Evolutionary conservation across 2,888 invertebrate species (phyloP), one percentile per base, ranked within the genome.

Genomic region (Taenaris catops): DNA sequence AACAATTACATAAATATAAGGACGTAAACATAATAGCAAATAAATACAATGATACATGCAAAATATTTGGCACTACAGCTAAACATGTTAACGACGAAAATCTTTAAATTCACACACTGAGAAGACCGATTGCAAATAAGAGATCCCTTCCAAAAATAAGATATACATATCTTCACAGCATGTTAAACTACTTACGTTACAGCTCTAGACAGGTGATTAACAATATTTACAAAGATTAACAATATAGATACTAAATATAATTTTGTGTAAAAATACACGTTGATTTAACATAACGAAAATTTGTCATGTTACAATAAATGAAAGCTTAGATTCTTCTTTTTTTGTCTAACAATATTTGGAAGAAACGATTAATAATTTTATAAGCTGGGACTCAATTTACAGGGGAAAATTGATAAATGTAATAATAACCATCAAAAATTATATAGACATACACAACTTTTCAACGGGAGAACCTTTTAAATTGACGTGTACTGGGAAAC

Each of bases 201-300:
- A 76, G 65, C 69, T 70, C 68, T 73, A 71, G 60, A 69, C 57
- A 68, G 58, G 51, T 61, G 58, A 59, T 59, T 70, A 76, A 78
- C 74, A 72, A 76, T 81, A 81, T 80, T 76, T 81, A 81, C 79
- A 80, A 64, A 65, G 63, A 61, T 66, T 65, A 75, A 76, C 71
- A 75, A 69, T 23, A 23, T 57, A 63, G n/a, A n/a, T 54, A 51
- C 53, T 67, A 67, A 48, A 55, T 20, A 17, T 16, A 20, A 11
- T 18, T 29, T 12, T 9, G 21, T 33, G 28, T 34, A 32, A 41
- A 28, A 35, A 37, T 32, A 35, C 27, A 41, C 32, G 27, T 20
- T n/a, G n/a, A n/a, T n/a, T n/a, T n/a, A n/a, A n/a, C n/a, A n/a
- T n/a, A n/a, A n/a, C n/a, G n/a, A n/a, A n/a, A n/a, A n/a, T n/a